Percentiles rank a stretch among this genome's conserved stretches.
phyloP scores from a whole-genome alignment of 2,888 invertebrate genomes.

The Acrobasis suavella region DNA sequence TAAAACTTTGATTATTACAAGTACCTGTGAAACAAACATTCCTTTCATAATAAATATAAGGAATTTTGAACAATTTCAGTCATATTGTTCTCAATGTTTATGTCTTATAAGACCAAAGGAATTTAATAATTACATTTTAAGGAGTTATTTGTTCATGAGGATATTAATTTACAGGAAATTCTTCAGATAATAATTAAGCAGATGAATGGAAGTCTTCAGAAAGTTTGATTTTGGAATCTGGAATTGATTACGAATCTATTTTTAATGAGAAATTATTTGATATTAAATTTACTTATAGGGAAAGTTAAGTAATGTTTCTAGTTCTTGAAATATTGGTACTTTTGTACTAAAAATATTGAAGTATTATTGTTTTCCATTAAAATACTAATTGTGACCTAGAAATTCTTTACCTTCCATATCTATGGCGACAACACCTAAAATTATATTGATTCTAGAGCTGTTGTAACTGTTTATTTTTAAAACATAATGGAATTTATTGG shows the following conservation, averaged over 20 bases:
- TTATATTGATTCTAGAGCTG: no score
- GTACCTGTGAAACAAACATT: no score
- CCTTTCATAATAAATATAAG: not conserved
- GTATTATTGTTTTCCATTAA: no score
- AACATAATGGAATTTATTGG: no score
- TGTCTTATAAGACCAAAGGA: not conserved
- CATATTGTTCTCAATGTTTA: not conserved
- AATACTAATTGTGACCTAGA: no score
- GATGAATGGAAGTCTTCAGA: not conserved
- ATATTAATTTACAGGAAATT: not conserved
- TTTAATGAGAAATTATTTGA: not conserved
- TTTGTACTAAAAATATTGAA: no score
- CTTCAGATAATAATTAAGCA: conserved; percentile 1
- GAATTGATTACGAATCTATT: not conserved
- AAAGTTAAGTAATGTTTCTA: not conserved
- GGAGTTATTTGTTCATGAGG: conserved; percentile 7
- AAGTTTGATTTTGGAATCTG: not conserved
- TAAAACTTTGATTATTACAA: no score
- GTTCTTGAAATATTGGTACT: not conserved
- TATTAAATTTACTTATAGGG: not conserved
- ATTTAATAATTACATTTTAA: conserved; percentile 11
- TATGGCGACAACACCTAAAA: no score
- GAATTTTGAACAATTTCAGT: not conserved
- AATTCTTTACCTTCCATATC: no score
- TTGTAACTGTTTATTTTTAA: no score